Evolutionary conservation across 2,888 invertebrate genomes (phyloP), one percentile per base, ranked within the genome.

Genomic region (Frankliniella intonsa): DNA sequence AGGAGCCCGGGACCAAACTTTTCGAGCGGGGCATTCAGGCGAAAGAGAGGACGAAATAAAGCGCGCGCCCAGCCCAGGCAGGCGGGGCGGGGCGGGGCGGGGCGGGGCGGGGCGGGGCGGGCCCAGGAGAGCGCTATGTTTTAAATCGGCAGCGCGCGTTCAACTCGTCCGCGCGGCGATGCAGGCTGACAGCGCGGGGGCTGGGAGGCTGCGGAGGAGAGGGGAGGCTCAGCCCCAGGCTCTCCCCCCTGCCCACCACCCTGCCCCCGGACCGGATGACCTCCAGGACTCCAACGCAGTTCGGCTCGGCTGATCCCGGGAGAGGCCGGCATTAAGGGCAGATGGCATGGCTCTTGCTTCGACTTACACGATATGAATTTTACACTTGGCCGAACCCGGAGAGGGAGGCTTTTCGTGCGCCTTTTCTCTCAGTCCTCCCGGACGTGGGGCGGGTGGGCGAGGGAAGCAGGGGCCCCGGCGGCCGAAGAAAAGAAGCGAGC

Each of bases 311-410:
- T n/a, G 19, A n/a, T n/a, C 11, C 69, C n/a, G 55, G 22, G 69
- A n/a, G n/a, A 12, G 69, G 12, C 22, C 12, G 69, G 69, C 69
- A 25, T 76, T 22, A 76, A 25, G 55, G 55, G 12, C 1, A 22
- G 69, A 76, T 12, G 69, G 25, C 25, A 25, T 25, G 12, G 25
- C 25, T 25, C 69, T 22, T 8, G 22, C 69, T 76, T 76, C 25
- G 25, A 76, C 55, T 55, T 76, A 76, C 69, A 22, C 69, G 69
- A 22, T 76, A 76, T 76, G 69, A 76, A 76, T 11, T 76, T 76
- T 69, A n/a, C 69, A 25, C 69, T 25, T 25, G 22, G 69, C 12
- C 25, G 69, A 76, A 22, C 12, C 69, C 25, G 69, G 10, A 76
- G 69, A 25, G 69, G 25, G 38, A 38, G 38, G 38, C 38, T 38